Evolutionary conservation across 2,888 invertebrate species (phyloP), one percentile per base, ranked within the genome.

Genomic region (Rosalia funebris): DNA sequence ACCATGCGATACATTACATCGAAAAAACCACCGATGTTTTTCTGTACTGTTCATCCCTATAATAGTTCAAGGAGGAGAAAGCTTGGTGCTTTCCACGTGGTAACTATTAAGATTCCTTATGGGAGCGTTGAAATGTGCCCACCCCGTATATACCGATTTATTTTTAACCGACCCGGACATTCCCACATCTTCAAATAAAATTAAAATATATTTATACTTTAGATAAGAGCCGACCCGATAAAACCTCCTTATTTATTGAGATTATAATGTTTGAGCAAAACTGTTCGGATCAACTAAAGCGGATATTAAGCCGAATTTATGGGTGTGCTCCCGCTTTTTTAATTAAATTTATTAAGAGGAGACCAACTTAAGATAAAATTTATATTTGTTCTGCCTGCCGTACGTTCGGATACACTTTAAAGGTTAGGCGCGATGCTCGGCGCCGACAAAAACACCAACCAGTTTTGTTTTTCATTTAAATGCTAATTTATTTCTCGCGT

Each of bases 381-480:
- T 70, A 69, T 71, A 68, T 68, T 63, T 66, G 65, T 65, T 71
- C 66, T 68, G 62, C 57, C 63, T 60, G 57, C 60, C 60, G 44
- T 25, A 60, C 19, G 48, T 56, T 42, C 57, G 58, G 50, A 63
- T 64, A 69, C 69, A 70, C 69, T 65, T 72, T 68, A 71, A 68
- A 68, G 60, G 67, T 70, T 70, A 70, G 70, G 67, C 69, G 70
- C 57, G 62, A 62, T 62, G 55, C 53, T 55, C 31, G 64, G 52
- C 63, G 61, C 70, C 66, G 69, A 70, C 68, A 71, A 65, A 69
- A 66, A 66, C 53, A 61, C 53, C 53, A 60, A 58, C 61, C 57
- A 60, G 67, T 66, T 66, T 66, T 57, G 57, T 65, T 63, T 69
- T 69, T 68, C 68, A 72, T 72, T 67, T 66, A 70, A 69, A 72